phyloP scores from a whole-genome alignment of 92 coral and sea anemone genomes.

The Palythoa caribaeorum region DNA sequence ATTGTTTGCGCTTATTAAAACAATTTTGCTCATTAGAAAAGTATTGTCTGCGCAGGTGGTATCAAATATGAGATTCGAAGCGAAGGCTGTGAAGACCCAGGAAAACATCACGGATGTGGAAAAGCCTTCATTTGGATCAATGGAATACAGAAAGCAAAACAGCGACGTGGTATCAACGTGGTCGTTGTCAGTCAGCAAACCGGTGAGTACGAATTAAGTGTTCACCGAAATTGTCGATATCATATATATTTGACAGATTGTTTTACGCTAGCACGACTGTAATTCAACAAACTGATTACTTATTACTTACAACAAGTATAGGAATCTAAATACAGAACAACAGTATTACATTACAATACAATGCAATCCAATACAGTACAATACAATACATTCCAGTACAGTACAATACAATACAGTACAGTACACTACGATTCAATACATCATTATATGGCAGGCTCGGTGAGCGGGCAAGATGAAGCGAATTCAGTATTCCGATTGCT shows the following conservation, averaged over 20 bases:
- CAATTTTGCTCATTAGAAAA: neutral
- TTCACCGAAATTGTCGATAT: no score
- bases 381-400: neutral
- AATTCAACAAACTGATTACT: neutral
- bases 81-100: conserved; percentile 36
- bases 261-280: neutral
- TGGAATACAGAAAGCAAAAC: conserved; percentile 22
- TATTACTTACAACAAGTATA: neutral
- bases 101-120: conserved; percentile 38
- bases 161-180: conserved; percentile 34
- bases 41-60: conserved; percentile 10
- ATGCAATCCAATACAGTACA: neutral
- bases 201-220: neutral
- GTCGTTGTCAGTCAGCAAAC: conserved; percentile 43
- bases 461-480: no score
- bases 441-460: no score
- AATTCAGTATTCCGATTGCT: no score
- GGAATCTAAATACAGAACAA: no score
- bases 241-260: neutral
- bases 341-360: neutral
- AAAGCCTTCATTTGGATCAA: conserved; percentile 38
- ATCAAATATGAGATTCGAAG: conserved; percentile 45
- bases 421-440: no score
- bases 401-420: neutral
- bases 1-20: no score